Evolutionary conservation across 2,888 invertebrate species (phyloP).

Genomic region (Caenorhabditis imperialis): DNA sequence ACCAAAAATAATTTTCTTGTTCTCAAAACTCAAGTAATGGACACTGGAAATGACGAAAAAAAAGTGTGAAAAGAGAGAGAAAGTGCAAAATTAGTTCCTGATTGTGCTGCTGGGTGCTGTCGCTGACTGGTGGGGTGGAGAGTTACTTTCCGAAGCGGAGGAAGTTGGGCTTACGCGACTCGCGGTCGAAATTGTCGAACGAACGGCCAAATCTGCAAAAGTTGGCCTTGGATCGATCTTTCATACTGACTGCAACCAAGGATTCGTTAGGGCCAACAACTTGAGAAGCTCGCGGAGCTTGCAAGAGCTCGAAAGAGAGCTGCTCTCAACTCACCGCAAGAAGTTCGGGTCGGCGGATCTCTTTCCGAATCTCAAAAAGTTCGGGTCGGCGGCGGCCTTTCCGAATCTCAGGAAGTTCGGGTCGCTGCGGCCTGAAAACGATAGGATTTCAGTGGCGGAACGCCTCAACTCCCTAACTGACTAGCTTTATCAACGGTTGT

Average conservation of each 20-base stretch:
- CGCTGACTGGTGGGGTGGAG: background rate
- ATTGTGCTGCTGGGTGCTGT: conserved; percentile 14
- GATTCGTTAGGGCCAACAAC: background rate
- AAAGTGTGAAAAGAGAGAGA: background rate
- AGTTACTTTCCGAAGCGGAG: conserved; percentile 71
- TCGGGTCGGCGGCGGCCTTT: conserved; percentile 71
- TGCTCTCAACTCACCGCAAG: conserved; percentile 54
- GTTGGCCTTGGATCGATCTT: conserved; percentile 8
- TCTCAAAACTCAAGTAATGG: no score
- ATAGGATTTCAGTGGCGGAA: background rate
- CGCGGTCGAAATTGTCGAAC: conserved; percentile 66
- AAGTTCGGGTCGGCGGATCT: conserved; percentile 72
- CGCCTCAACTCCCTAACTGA: conserved; percentile 27
- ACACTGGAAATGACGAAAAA: conserved; percentile 3
- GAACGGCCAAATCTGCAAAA: conserved; percentile 67
- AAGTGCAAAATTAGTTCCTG: conserved; percentile 32
- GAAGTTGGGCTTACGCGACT: conserved; percentile 74
- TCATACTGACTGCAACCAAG: background rate
- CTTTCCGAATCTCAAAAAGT: conserved; percentile 76
- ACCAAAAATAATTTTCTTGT: conserved; percentile 4
- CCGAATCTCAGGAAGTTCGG: conserved; percentile 76
- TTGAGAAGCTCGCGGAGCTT: background rate
- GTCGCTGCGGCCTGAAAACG: conserved; percentile 63
- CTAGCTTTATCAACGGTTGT: conserved; percentile 36
- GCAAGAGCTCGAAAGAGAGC: background rate